Percentiles rank a stretch among this genome's conserved stretches.
phyloP scores from a whole-genome alignment of 2,113 vertebrate species.

The Pogonocichla stellata region DNA sequence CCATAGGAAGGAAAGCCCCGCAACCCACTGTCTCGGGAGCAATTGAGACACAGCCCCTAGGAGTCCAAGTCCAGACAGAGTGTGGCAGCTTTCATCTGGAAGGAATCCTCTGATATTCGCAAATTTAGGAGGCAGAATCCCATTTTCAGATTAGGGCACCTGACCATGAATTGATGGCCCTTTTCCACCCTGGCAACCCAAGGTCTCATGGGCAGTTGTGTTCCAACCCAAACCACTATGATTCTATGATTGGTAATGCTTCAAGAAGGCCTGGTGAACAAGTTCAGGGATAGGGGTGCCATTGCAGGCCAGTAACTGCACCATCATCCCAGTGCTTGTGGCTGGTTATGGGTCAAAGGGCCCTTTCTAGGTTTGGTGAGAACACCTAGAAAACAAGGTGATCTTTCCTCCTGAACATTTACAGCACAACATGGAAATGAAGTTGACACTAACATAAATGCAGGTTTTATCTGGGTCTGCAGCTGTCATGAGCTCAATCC shows the following conservation, averaged over 20 bases:
- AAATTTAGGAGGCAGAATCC: background rate
- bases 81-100: background rate
- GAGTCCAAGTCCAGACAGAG: background rate
- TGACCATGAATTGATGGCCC: background rate
- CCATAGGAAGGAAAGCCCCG: background rate
- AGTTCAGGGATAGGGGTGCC: background rate
- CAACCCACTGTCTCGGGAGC: background rate
- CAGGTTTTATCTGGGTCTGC: slow-evolving; percentile 6
- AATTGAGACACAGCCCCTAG: background rate
- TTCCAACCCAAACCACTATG: background rate
- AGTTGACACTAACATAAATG: background rate
- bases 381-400: background rate
- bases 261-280: background rate
- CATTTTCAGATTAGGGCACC: accelerated
- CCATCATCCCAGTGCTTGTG: background rate
- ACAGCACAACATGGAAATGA: background rate
- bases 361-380: background rate
- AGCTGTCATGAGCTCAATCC: background rate
- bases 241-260: background rate
- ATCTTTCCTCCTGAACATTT: background rate
- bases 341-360: background rate
- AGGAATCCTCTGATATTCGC: accelerated
- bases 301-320: background rate
- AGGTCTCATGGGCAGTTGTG: background rate
- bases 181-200: background rate